phyloP scores from a whole-genome alignment of 2,797 vertebrate genomes.

The Presbytis comata region DNA sequence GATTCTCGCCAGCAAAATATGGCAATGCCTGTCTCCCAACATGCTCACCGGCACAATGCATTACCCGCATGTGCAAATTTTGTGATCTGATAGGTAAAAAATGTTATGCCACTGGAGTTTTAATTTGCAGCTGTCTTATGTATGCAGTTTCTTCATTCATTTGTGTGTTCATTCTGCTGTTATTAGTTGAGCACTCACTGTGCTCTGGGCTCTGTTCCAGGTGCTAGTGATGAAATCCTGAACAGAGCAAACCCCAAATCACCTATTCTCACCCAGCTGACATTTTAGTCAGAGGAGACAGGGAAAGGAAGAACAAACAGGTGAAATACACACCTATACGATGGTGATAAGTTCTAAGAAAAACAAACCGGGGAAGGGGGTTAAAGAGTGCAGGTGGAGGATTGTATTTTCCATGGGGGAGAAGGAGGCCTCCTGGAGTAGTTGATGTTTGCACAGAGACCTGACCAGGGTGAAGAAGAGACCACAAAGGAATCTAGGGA shows the following conservation, averaged over 20 bases:
- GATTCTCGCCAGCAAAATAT: rapidly evolving
- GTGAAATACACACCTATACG: background rate
- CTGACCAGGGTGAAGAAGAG: background rate
- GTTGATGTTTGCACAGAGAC: too few relatives aligned
- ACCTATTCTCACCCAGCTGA: too few relatives aligned
- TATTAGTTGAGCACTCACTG: background rate
- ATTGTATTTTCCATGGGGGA: background rate
- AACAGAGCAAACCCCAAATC: background rate
- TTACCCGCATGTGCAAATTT: background rate
- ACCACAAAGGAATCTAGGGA: too few relatives aligned
- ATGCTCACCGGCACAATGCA: background rate
- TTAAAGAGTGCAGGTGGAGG: too few relatives aligned
- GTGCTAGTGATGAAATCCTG: background rate
- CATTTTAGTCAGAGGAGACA: background rate
- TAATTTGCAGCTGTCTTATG: background rate
- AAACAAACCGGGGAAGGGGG: background rate
- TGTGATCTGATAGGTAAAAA: background rate
- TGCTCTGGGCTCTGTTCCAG: too few relatives aligned
- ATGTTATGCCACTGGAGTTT: background rate
- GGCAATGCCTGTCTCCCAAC: background rate
- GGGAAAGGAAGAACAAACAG: background rate
- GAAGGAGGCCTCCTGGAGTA: background rate
- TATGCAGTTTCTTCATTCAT: background rate
- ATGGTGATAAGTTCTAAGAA: background rate
- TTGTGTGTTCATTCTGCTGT: background rate